These are phyloP conservation scores for Melanotaenia boesemani DNA, from an alignment of 2,797 vertebrate genomes.

Conservation along the genomic window DNA sequence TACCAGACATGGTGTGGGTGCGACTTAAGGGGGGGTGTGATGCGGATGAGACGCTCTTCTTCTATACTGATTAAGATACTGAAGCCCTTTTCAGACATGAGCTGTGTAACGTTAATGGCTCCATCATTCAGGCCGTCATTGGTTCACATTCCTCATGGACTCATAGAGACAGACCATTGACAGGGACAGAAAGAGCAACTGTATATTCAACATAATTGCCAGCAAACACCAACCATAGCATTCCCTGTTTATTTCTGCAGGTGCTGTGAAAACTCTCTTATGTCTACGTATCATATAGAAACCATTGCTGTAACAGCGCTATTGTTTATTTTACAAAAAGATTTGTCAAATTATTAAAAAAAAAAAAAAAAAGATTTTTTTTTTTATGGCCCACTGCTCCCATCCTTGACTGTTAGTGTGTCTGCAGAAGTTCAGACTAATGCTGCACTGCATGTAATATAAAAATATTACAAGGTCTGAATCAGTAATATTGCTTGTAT, in stretches of 20 bases:
- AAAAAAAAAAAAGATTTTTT: not conserved
- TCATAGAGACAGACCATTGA: not conserved
- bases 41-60: not conserved
- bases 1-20: too few species aligned
- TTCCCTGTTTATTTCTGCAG: not conserved
- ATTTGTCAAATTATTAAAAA: not conserved
- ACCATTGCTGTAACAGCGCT: not conserved
- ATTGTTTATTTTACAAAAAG: not conserved
- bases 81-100: not conserved
- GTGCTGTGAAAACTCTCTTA: not conserved
- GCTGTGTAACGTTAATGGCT: not conserved
- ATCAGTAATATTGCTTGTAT: not conserved
- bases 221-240: not conserved
- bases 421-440: not conserved
- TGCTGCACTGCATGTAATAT: not conserved
- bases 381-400: not conserved
- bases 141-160: not conserved
- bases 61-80: slow-evolving; percentile 7
- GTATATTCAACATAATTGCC: not conserved
- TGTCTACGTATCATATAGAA: not conserved
- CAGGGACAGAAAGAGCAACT: not conserved
- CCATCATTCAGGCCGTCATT: not conserved
- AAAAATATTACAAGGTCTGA: not conserved
- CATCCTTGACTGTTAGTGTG: not conserved
- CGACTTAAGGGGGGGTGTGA: not conserved